Evolutionary conservation across 2,797 vertebrate genomes (phyloP), one percentile per base, ranked within the genome.

Genomic region (Acipenser transmontanus): DNA sequence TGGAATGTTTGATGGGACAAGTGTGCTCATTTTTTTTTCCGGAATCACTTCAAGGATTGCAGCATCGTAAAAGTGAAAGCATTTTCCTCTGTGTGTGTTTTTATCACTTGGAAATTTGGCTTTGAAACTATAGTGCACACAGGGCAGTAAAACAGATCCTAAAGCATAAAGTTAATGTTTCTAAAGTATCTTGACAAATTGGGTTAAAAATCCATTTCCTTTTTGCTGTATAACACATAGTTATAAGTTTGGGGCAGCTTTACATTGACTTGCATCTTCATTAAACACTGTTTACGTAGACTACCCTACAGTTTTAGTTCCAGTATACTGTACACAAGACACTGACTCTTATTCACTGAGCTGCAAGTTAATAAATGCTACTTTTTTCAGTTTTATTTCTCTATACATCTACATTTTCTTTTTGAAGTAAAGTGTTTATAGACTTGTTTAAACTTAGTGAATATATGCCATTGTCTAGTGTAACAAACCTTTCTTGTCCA

Each of bases 21-120:
- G 13, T 66, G 72, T 50, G 68, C 72, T 71, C 65, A 73, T 67
- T 70, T 64, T 68, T 20, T 72, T 75, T 66, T 60, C 56, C 77
- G 69, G 72, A 81, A 69, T 66, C 56, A 52, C 67, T 73, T 67
- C 67, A 69, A 49, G 71, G n/a, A 68, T 70, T 57, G 14, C 54
- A 11, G 14, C 12, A 57, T 13, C 1, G 14, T 57, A 57, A 57
- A 57, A 57, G 7, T 13, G 9, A 11, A 57, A 57, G 6, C 54
- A n/a, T 11, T 57, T 11, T 57, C 54, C 14, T 57, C 7, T 11
- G 9, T n/a, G 54, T 57, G 6, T 57, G 54, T 57, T 14, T 57
- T 57, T 57, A 57, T 57, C 54, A n/a, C 9, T 57, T 57, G 54
- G 12, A 57, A 57, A 57, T 57, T 57, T 57, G 54, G n/a, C 54